phyloP scores from a whole-genome alignment of 64 coral and sea anemone species.

The Dendrophyllia cribrosa region DNA sequence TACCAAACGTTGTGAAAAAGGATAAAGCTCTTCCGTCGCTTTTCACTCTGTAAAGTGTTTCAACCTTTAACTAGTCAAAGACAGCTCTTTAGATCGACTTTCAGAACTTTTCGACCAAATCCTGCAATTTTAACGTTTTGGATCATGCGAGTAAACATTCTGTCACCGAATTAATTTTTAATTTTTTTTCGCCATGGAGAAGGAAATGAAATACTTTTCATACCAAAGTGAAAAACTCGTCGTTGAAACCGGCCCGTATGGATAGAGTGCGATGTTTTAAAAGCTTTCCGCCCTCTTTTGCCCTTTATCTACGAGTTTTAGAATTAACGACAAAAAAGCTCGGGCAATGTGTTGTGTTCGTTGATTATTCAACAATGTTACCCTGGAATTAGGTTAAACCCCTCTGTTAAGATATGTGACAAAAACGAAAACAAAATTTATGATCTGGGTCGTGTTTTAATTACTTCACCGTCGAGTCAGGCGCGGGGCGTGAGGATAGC shows the following conservation, averaged over 20 bases:
- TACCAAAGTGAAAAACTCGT: neutral
- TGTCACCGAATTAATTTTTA: conserved; percentile 86
- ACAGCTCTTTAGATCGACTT: conserved; percentile 26
- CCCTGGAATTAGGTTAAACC: conserved; percentile 26
- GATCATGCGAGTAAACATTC: conserved; percentile 80
- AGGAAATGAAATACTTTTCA: conserved; percentile 49
- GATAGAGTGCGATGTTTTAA: neutral
- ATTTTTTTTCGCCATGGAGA: conserved; percentile 72
- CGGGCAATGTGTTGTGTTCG: conserved; percentile 23
- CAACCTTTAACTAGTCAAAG: neutral
- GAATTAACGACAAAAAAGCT: neutral
- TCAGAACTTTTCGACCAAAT: conserved; percentile 42
- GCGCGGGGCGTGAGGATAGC: neutral
- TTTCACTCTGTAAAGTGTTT: neutral
- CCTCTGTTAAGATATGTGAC: conserved; percentile 56
- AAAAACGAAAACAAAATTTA: conserved; percentile 47
- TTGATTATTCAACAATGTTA: conserved; percentile 37
- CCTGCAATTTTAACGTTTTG: conserved; percentile 86
- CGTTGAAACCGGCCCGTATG: neutral
- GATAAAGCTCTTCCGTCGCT: neutral
- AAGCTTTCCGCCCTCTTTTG: neutral
- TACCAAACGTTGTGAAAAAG: conserved; percentile 1
- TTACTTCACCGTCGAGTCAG: neutral
- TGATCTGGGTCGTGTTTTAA: conserved; percentile 27
- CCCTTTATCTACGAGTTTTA: neutral